Evolutionary conservation across 1,140 invertebrate species (phyloP).

Genomic region (Plodia interpunctella): DNA sequence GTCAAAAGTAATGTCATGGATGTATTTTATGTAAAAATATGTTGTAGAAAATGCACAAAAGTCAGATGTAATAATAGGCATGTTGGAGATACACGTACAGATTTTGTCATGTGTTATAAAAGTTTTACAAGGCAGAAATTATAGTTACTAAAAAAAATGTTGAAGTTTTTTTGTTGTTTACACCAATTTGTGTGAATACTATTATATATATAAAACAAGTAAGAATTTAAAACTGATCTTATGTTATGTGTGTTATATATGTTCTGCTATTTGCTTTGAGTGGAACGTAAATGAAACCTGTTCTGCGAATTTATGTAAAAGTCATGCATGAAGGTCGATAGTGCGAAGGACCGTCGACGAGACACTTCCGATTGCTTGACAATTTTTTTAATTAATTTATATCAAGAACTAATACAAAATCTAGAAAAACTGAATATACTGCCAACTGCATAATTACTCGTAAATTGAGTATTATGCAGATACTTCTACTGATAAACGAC

Average conservation of each 20-base stretch:
- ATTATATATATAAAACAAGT: neutral
- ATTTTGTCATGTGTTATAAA: neutral
- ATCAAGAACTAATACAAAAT: neutral
- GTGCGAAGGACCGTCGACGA: conserved; percentile 31
- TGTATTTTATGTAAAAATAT: neutral
- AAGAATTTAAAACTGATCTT: neutral
- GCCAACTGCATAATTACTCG: too few species aligned
- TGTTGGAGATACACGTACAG: too few species aligned
- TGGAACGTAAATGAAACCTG: conserved; percentile 25
- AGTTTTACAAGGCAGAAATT: neutral
- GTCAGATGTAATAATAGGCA: neutral
- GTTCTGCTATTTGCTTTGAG: conserved; percentile 6
- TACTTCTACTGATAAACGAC: neutral
- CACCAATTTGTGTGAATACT: neutral
- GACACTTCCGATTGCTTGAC: conserved; percentile 27
- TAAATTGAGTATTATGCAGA: too few species aligned
- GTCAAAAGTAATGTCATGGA: neutral
- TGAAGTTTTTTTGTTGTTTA: neutral
- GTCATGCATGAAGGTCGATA: conserved; percentile 36
- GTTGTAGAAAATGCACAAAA: neutral
- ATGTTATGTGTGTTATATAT: neutral
- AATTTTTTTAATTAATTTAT: conserved; percentile 14
- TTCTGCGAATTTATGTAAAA: conserved; percentile 43
- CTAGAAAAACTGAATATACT: too few species aligned
- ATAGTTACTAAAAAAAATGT: neutral